phyloP scores from a whole-genome alignment of 2,113 vertebrate species.

The Patagioenas fasciata region DNA sequence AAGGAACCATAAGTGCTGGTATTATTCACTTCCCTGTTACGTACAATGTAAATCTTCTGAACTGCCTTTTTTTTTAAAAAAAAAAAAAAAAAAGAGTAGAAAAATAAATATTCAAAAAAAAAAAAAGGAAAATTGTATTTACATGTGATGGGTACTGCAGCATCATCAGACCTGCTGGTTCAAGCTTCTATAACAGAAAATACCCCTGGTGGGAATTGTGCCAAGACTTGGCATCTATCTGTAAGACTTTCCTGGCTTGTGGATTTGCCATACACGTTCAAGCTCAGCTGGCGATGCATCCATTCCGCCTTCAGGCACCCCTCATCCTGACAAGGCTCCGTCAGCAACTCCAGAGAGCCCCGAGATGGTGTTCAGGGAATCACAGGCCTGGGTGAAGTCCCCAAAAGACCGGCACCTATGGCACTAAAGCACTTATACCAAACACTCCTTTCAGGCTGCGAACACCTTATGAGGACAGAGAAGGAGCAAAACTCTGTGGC shows the following conservation, averaged over 20 bases:
- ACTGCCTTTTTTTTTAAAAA: constrained; percentile 84
- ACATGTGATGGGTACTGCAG: constrained; percentile 41
- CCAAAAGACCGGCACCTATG: background rate
- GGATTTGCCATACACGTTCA: constrained; percentile 37
- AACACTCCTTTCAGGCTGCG: background rate
- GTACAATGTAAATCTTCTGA: constrained; percentile 86
- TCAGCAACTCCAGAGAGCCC: constrained; percentile 34
- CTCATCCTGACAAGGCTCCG: constrained; percentile 32
- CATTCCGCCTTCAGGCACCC: constrained; percentile 17
- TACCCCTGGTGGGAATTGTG: constrained; percentile 52
- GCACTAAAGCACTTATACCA: background rate
- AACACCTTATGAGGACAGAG: background rate
- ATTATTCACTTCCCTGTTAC: constrained; percentile 86
- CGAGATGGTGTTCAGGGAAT: background rate
- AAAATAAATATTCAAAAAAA: constrained; percentile 28
- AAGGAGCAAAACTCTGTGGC: background rate
- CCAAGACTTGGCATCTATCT: constrained; percentile 43
- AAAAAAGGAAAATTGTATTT: constrained; percentile 68
- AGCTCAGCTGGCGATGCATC: constrained; percentile 44
- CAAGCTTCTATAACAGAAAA: constrained; percentile 35
- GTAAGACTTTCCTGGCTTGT: constrained; percentile 45
- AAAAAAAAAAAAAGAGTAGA: constrained; percentile 28
- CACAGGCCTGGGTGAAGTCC: background rate
- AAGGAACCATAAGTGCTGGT: constrained; percentile 95
- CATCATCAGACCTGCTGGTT: constrained; percentile 64